A percentile compares a stretch with the other conserved stretches of the same genome.
Conservation (phyloP, 2,888 invertebrate species). For the Volucella inanis region DNA sequence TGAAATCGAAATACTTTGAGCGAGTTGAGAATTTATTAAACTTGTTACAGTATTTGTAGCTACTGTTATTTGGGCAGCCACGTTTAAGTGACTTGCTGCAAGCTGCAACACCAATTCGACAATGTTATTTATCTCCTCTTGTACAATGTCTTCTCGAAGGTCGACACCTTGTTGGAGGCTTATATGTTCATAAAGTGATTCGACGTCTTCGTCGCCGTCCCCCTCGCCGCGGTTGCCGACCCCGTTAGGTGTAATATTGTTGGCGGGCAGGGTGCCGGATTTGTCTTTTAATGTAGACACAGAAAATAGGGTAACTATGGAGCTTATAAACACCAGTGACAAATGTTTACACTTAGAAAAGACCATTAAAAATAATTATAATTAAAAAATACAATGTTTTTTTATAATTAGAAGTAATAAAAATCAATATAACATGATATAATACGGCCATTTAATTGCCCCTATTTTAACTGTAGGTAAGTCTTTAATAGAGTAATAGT, state of each 20-base stretch:
- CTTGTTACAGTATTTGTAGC: neutral
- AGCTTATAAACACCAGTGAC: neutral
- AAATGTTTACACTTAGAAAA: neutral
- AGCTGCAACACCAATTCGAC: conserved; percentile 67
- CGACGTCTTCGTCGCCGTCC: conserved; percentile 66
- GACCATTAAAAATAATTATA: neutral
- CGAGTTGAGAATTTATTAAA: neutral
- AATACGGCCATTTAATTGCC: no score
- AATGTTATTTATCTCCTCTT: conserved; percentile 63
- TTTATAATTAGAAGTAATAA: no score
- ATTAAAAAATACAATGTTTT: no score
- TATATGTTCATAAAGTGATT: conserved; percentile 61
- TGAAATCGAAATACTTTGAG: neutral
- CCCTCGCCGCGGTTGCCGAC: conserved; percentile 66
- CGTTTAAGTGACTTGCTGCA: conserved; percentile 59
- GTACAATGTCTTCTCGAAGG: conserved; percentile 64
- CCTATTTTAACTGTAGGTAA: no score
- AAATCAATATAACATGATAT: no score
- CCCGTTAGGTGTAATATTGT: conserved; percentile 62
- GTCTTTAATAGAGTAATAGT: no score
- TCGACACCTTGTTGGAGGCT: conserved; percentile 66
- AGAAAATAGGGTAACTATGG: neutral
- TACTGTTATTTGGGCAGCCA: conserved; percentile 22
- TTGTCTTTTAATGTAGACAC: conserved; percentile 12
- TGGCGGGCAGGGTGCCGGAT: conserved; percentile 62